These are phyloP conservation scores for Acanthopleura granulata DNA, from an alignment of 2,888 invertebrate species.

Conservation along the genomic window DNA sequence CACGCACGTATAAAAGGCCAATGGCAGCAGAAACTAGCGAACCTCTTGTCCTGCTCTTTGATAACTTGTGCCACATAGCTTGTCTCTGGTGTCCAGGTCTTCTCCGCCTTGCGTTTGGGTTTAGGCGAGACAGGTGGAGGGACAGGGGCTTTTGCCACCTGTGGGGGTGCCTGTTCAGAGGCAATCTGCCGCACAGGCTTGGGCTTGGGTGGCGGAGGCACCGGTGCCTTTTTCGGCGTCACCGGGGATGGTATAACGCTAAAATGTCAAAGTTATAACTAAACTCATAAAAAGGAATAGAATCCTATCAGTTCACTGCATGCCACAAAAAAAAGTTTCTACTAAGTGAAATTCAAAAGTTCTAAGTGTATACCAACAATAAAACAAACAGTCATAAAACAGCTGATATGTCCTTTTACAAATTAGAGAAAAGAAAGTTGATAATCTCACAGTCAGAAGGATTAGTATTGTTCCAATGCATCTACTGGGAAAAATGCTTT, in stretches of 20 bases:
- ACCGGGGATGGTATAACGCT: slow-evolving; percentile 22
- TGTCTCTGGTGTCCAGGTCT: slow-evolving; percentile 26
- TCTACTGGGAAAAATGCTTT: too few species aligned
- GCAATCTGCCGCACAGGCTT: slow-evolving; percentile 27
- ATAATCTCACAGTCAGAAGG: too few species aligned
- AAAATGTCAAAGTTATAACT: not conserved
- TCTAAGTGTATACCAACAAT: too few species aligned
- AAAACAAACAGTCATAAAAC: too few species aligned
- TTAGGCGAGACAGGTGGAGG: slow-evolving; percentile 36
- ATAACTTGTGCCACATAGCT: slow-evolving; percentile 24
- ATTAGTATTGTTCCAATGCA: too few species aligned
- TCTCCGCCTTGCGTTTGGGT: slow-evolving; percentile 28
- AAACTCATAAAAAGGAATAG: too few species aligned
- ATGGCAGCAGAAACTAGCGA: not conserved
- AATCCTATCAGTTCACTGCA: too few species aligned
- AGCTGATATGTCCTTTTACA: too few species aligned
- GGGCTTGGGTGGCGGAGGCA: slow-evolving; percentile 33
- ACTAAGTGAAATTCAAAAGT: too few species aligned
- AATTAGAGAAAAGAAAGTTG: too few species aligned
- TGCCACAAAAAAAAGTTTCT: too few species aligned
- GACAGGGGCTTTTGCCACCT: slow-evolving; percentile 15
- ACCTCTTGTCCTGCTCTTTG: slow-evolving; percentile 23
- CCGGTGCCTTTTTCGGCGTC: slow-evolving; percentile 21
- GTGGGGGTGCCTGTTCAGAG: slow-evolving; percentile 24
- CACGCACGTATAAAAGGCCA: too few species aligned